These are phyloP conservation scores for Cepphus grylle DNA, from an alignment of 2,113 vertebrate species.

Conservation along the genomic window DNA sequence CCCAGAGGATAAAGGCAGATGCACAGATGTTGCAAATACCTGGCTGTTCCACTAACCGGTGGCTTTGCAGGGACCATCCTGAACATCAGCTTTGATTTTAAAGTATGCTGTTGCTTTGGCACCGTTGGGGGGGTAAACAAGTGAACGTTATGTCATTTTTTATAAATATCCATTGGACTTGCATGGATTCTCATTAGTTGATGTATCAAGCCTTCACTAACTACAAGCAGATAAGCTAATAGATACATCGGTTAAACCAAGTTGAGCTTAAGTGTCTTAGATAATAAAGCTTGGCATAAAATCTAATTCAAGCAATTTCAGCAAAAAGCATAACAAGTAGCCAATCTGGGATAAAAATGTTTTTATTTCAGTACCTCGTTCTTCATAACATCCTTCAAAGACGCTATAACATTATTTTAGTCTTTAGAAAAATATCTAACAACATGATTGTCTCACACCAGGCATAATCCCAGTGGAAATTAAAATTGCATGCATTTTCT, in stretches of 20 bases:
- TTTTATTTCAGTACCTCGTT: constrained; percentile 22
- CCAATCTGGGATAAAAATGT: constrained; percentile 5
- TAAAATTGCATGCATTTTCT: constrained; percentile 65
- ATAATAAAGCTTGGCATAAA: constrained; percentile 21
- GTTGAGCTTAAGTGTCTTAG: background rate
- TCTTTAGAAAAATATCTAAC: constrained; percentile 54
- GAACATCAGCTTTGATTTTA: background rate
- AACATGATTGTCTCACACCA: constrained; percentile 57
- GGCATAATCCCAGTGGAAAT: constrained; percentile 63
- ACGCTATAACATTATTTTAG: constrained; percentile 18
- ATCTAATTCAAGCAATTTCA: constrained; percentile 15
- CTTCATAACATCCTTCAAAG: constrained; percentile 22
- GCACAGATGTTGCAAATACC: background rate
- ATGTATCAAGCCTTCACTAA: background rate
- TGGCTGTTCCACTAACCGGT: background rate
- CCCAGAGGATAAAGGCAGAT: background rate
- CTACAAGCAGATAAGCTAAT: background rate
- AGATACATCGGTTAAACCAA: constrained; percentile 16
- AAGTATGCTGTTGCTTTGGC: background rate
- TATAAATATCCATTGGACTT: background rate
- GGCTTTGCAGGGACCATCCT: background rate
- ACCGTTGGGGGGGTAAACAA: background rate
- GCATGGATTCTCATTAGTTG: background rate
- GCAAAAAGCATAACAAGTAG: constrained; percentile 25
- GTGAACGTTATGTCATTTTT: background rate